Evolutionary conservation across 1,140 invertebrate species (phyloP), one percentile per base, ranked within the genome.

Genomic region (Cepaea nemoralis): DNA sequence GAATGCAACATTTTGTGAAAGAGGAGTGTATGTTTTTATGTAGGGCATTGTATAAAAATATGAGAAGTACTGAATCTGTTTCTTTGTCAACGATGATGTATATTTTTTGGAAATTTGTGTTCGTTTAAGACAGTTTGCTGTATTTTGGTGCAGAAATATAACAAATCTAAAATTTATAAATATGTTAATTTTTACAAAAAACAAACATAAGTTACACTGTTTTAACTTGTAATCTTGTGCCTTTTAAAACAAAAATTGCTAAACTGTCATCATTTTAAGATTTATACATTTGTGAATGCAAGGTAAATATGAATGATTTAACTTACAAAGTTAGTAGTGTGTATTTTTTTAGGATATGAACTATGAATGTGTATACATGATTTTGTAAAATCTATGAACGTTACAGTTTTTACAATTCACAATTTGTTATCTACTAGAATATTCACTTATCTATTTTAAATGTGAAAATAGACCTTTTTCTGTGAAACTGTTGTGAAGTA

Each of bases 201-300:
- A 31, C 59, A 31, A 63, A 31, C 8, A 63, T 27, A 31, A 31
- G 19, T 63, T 31, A 31, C 8, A 8, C n/a, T 63, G n/a, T 63
- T 63, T 31, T 63, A 63, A 19, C 59, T 63, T 55, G 50, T 55
- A 63, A 31, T 31, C n/a, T 63, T 63, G 59, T 63, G 59, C 59
- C 59, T 63, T 63, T 63, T 5, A 63, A 5, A 63, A 31, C 19
- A 12, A 6, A 31, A 10, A 31, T 63, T 63, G n/a, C 27, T 63
- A 27, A 63, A 16, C 33, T 22, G 27, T 63, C 27, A 63, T 31
- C n/a, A 63, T 31, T 31, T 0, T 16, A 63, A 31, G 27, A 63
- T 19, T 63, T 10, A 63, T 31, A 27, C 59, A 63, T 63, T 63
- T 63, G n/a, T 63, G n/a, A 63, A 63, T 27, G 27, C 33, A 31